Evolutionary conservation across 2,888 invertebrate genomes (phyloP), one percentile per base, ranked within the genome.

Genomic region (Chesias legatella): DNA sequence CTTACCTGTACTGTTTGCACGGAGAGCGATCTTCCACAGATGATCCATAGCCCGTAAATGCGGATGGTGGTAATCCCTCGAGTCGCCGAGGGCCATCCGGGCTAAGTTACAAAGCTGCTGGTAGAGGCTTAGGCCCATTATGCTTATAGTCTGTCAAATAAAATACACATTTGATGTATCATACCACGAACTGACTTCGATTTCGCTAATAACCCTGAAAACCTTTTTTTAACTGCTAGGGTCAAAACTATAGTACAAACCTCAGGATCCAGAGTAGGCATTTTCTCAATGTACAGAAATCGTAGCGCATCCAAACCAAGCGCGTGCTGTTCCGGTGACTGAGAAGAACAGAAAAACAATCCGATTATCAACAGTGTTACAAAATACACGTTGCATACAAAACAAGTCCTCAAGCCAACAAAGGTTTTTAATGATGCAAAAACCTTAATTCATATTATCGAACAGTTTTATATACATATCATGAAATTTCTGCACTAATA

Each of bases 41-140:
- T 97, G 96, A 76, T 96, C 95, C 95, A 98, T 97, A 7, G 96
- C 97, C 7, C 95, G 91, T 17, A 93, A 92, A 58, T 89, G 88
- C 0, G 88, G 88, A 38, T 88, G 88, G 7, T 79, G 75, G 4
- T 72, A 58, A 54, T 88, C 88, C 3, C 83, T 70, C 0, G 78
- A 67, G 77, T 94, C 93, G 1, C 85, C 94, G 1, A 94, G 91
- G 17, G 95, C 94, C 71, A 95, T 91, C 31, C 96, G 91, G 0
- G 97, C 95, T 54, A 97, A 84, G 73, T 94, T 95, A 67, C 96
- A 97, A 33, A 98, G 83, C 70, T 98, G 97, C 74, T 98, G 97
- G 71, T 97, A 97, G 22, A 98, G 84, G 57, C 95, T 95, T 9
- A 98, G 83, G 0, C 96, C 97, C 57, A 95, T 96, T 93, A 97